Evolutionary conservation across 1,140 invertebrate species (phyloP), one percentile per base, ranked within the genome.

Genomic region (Adelges cooleyi): DNA sequence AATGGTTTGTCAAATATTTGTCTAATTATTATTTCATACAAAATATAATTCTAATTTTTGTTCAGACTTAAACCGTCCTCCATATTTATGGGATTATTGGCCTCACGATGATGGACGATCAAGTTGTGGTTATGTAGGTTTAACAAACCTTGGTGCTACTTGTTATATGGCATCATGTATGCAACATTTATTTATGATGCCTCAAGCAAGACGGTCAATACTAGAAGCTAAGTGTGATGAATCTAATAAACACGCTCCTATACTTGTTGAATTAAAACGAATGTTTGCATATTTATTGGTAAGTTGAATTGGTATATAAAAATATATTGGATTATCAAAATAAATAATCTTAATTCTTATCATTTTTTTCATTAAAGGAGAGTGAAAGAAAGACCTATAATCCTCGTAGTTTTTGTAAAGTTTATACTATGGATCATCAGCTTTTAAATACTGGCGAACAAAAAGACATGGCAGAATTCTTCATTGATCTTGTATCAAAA

Each of bases 381-480:
- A 94, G 90, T 71, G 92, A 96, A 74, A 79, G 93, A 38, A 95
- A 95, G 76, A 89, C 93, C 0, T 96, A 95, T 73, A 95, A 95
- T 77, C 93, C 93, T 0, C 79, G 90, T 17, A 92, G 89, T 69
- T 96, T 97, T 73, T 96, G 94, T 76, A 90, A 94, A 71, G 91
- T 93, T 0, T 97, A 97, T 74, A 92, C 90, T 36, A 96, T 97
- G 93, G 92, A 96, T 73, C 89, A 92, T 72, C 91, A 95, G 72
- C 90, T 91, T 0, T 76, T 96, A 3, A 97, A 97, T 74, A 96
- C 92, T 0, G 92, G 91, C 1, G 94, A 97, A 75, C 94, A 96
- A 74, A 96, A 96, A 73, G 94, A 97, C 72, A 97, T 97, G 94
- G 92, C 92, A 0, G 94, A 97, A 76, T 96, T 96, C 76, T 96